These are phyloP conservation scores for Odocoileus hemionus DNA, from an alignment of 2,113 vertebrate genomes.

Conservation along the genomic window DNA sequence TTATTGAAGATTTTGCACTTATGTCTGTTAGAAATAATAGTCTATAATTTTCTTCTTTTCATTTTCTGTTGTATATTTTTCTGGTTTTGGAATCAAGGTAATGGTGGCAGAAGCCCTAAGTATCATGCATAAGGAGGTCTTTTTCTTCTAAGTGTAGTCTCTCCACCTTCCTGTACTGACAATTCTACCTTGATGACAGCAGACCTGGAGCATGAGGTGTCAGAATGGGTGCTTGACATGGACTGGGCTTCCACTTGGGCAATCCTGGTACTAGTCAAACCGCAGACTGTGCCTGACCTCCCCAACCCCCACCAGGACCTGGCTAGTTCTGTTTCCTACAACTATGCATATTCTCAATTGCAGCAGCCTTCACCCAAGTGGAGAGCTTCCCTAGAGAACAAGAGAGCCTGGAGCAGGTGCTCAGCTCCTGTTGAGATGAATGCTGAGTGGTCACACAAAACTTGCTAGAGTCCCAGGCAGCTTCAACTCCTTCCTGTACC, in stretches of 20 bases:
- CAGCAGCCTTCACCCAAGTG: neutral
- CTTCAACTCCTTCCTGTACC: neutral
- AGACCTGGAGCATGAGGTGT: neutral
- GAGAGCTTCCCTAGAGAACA: neutral
- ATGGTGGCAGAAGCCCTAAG: neutral
- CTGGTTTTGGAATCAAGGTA: neutral
- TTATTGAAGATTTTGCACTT: neutral
- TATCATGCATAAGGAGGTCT: neutral
- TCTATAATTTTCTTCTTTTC: neutral
- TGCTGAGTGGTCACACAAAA: neutral
- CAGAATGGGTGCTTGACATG: neutral
- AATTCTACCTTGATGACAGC: neutral
- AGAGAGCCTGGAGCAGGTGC: neutral
- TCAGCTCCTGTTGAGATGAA: neutral
- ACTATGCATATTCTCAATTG: neutral
- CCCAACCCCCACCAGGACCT: rapidly evolving
- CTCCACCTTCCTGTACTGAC: neutral
- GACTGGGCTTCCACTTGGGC: neutral
- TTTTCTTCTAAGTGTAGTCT: neutral
- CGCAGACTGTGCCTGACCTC: neutral
- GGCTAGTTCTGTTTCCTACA: neutral
- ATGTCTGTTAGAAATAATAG: neutral
- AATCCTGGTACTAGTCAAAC: too few relatives aligned
- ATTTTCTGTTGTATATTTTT: neutral
- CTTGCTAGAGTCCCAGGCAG: neutral